Percentiles rank a stretch among this genome's conserved stretches.
Conservation (phyloP, 2,888 invertebrate genomes). For the Lobophora halterata region DNA sequence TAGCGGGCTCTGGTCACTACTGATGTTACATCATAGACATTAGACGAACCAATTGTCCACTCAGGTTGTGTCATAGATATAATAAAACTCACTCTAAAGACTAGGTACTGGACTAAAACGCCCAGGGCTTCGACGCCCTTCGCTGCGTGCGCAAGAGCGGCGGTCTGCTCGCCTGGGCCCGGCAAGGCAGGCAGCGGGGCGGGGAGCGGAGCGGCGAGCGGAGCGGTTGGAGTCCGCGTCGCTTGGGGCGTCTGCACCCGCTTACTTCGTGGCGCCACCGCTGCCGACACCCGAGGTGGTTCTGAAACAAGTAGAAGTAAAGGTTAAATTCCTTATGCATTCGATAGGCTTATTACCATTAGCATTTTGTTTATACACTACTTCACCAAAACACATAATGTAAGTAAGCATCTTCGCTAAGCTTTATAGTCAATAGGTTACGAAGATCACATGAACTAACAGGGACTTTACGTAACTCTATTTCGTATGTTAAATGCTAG, state of each 20-base stretch:
- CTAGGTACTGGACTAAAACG: constrained; percentile 91
- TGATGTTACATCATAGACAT: too few species aligned
- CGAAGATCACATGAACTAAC: constrained; percentile 3
- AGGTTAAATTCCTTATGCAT: not conserved
- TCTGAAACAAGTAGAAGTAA: constrained; percentile 45
- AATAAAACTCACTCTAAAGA: constrained; percentile 83
- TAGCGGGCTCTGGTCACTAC: too few species aligned
- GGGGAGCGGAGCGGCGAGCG: constrained; percentile 35
- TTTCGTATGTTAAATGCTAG: not conserved
- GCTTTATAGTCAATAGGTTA: constrained; percentile 3
- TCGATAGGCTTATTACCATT: too few species aligned
- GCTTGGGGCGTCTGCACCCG: constrained; percentile 68
- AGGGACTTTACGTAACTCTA: constrained; percentile 2
- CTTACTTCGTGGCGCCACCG: constrained; percentile 69
- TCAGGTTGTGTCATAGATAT: not conserved
- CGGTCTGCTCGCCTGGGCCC: constrained; percentile 54
- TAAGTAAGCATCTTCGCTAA: constrained; percentile 5
- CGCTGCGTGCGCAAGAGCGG: constrained; percentile 75
- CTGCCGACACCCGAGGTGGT: constrained; percentile 66
- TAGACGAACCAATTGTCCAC: too few species aligned
- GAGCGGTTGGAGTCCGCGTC: constrained; percentile 50
- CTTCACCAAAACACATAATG: constrained; percentile 16
- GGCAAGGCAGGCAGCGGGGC: constrained; percentile 32
- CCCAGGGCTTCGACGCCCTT: constrained; percentile 91
- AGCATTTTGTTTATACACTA: too few species aligned